Conservation (phyloP, 2,797 vertebrate species). For the Antennarius maculatus region DNA sequence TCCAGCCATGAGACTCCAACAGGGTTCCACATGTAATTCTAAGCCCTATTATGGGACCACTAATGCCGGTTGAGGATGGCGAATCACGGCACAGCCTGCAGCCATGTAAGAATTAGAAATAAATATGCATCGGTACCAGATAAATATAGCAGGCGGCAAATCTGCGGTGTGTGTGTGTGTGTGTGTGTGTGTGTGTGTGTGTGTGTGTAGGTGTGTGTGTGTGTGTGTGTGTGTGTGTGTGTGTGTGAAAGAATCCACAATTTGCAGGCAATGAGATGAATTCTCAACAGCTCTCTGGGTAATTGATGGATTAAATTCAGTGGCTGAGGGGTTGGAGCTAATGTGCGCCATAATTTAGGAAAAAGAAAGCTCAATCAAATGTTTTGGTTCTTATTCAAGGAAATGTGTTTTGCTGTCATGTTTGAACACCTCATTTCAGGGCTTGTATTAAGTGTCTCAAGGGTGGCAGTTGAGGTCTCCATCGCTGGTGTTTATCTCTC, state of each 20-base stretch:
- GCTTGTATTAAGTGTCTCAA: slow-evolving; percentile 48
- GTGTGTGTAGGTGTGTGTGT: slow-evolving; percentile 71
- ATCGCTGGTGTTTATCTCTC: slow-evolving; percentile 68
- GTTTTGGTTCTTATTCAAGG: slow-evolving; percentile 70
- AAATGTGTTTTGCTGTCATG: slow-evolving; percentile 69
- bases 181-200: slow-evolving; percentile 53
- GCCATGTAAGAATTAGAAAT: slow-evolving; percentile 88
- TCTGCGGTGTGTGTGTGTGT: slow-evolving; percentile 76
- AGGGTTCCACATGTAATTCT: slow-evolving; percentile 86
- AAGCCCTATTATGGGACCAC: slow-evolving; percentile 84
- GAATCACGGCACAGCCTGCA: slow-evolving; percentile 84
- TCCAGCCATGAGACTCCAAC: slow-evolving; percentile 83
- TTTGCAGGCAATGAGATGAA: slow-evolving; percentile 81
- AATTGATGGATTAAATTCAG: slow-evolving; percentile 87
- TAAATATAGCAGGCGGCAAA: slow-evolving; percentile 86
- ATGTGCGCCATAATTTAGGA: slow-evolving; percentile 79
- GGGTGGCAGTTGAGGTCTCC: slow-evolving; percentile 55
- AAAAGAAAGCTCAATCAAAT: slow-evolving; percentile 76
- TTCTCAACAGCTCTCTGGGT: slow-evolving; percentile 82
- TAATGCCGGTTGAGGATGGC: slow-evolving; percentile 85
- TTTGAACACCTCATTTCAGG: slow-evolving; percentile 69
- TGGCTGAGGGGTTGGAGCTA: slow-evolving; percentile 79
- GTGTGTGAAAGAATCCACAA: slow-evolving; percentile 69
- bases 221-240: neutral
- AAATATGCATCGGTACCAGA: slow-evolving; percentile 86